Evolutionary conservation across 2,888 invertebrate species (phyloP).

Genomic region (Drosophila glabriapex): DNA sequence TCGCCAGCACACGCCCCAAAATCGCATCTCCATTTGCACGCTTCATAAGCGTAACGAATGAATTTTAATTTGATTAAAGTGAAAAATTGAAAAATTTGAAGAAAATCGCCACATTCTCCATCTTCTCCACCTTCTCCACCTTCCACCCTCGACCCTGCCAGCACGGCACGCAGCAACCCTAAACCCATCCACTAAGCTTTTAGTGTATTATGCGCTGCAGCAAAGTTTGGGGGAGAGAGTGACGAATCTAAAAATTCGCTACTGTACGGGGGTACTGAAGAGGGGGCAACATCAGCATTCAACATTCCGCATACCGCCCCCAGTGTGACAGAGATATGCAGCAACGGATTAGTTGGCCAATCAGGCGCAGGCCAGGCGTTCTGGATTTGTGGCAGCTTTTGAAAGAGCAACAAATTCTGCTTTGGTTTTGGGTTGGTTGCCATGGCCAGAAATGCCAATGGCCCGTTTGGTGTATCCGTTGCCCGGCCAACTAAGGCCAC

Average conservation of each 20-base stretch:
- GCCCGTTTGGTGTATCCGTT: slow-evolving; percentile 35
- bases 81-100: slow-evolving; percentile 63
- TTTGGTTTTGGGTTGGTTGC: slow-evolving; percentile 43
- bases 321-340: slow-evolving; percentile 34
- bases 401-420: slow-evolving; percentile 4
- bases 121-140: background rate
- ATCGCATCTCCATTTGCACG: slow-evolving; percentile 56
- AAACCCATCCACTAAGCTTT: slow-evolving; percentile 31
- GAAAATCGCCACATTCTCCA: background rate
- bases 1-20: slow-evolving; percentile 11
- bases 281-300: slow-evolving; percentile 1
- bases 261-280: slow-evolving; percentile 1
- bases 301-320: background rate
- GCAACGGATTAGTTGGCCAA: slow-evolving; percentile 73
- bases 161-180: background rate
- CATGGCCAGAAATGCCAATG: slow-evolving; percentile 69
- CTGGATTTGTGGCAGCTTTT: slow-evolving; percentile 60
- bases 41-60: slow-evolving; percentile 83
- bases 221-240: slow-evolving; percentile 41
- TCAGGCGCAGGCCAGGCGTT: slow-evolving; percentile 58
- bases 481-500: slow-evolving; percentile 65
- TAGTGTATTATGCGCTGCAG: slow-evolving; percentile 58
- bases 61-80: slow-evolving; percentile 84
- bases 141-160: background rate
- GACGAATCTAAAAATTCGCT: slow-evolving; percentile 49